Base-by-base conservation (phyloP, 64 coral and sea anemone species). In the Stichodactyla helianthus region DNA sequence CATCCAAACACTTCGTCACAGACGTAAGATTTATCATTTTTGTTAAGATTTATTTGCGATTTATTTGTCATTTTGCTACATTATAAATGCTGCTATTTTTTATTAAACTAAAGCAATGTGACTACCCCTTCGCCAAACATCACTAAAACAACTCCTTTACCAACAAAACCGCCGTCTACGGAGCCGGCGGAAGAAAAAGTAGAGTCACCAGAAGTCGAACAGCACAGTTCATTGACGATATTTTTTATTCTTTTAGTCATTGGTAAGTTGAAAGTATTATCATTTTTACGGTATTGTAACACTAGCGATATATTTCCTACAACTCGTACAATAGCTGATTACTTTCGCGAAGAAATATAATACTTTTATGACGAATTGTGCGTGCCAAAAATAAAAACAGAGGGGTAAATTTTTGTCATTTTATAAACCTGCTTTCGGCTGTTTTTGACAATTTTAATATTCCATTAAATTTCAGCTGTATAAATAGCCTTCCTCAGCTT, bases 231-330 rank as follows among this genome's bases (percentile, higher is more conserved):
- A 5, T 92, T 99, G 93, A 94, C 93, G 70, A 95, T 99, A 86
- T 99, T 99, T 92, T 99, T 99, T 71, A 99, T 99, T 86, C 88
- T 99, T 58, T 82, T 99, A 54, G 93, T 99, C 26, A 92, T 99
- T 85, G 97, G 97, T 99, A 95, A 86, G 92, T 62, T 68, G 28
- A 62, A 58, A 58, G 55, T 11, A 58, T 58, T 58, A 58, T 58
- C 55, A 58, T 58, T 58, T 58, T 58, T 58, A 44, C 35, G 35
- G 4, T 44, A 44, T 44, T 44, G 35, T 44, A 44, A 44, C 35
- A 44, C 35, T 44, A 44, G 35, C 1, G 35, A 44, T 44, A 3
- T 44, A 44, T 44, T 44, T 44, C 35, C 35, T 44, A 44, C 35
- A 44, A 44, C 35, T 44, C 35, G 35, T 44, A 44, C 35, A 44